These are phyloP conservation scores for Oscheius onirici DNA, from an alignment of 2,888 invertebrate genomes.

Conservation along the genomic window DNA sequence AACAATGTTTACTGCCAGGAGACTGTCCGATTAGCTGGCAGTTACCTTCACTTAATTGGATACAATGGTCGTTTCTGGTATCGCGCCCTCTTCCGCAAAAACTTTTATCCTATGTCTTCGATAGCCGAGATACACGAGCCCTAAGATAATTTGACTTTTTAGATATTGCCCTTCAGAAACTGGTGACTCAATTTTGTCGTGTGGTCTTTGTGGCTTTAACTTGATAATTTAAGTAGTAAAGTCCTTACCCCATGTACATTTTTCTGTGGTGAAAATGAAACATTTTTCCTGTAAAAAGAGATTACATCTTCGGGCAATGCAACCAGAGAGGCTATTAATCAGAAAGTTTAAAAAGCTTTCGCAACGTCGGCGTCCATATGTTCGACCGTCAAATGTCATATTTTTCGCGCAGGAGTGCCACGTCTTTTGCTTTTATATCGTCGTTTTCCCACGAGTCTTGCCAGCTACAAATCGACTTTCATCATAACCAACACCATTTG, in stretches of 20 bases:
- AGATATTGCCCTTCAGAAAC: not conserved
- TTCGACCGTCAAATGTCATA: not conserved
- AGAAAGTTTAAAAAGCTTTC: not conserved
- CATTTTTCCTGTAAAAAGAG: not conserved
- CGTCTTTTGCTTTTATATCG: too few species aligned
- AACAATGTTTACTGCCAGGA: not conserved
- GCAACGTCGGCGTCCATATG: not conserved
- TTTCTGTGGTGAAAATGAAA: not conserved
- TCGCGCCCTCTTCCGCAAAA: constrained; percentile 23
- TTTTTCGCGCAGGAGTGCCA: too few species aligned
- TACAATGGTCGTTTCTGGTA: constrained; percentile 21
- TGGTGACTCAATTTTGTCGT: not conserved
- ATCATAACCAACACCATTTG: too few species aligned
- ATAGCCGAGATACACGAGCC: not conserved
- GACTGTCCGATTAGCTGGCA: constrained; percentile 1
- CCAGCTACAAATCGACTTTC: too few species aligned
- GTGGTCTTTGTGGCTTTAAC: constrained; percentile 14
- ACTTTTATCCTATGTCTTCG: constrained; percentile 5
- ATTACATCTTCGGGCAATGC: not conserved
- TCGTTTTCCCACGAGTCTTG: too few species aligned
- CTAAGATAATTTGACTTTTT: not conserved
- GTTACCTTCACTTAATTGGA: constrained; percentile 10
- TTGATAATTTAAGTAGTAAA: not conserved
- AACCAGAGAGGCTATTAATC: not conserved
- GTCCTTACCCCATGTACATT: not conserved